These are phyloP conservation scores for Oostethus manadensis DNA, from an alignment of 2,113 vertebrate species.

Conservation along the genomic window DNA sequence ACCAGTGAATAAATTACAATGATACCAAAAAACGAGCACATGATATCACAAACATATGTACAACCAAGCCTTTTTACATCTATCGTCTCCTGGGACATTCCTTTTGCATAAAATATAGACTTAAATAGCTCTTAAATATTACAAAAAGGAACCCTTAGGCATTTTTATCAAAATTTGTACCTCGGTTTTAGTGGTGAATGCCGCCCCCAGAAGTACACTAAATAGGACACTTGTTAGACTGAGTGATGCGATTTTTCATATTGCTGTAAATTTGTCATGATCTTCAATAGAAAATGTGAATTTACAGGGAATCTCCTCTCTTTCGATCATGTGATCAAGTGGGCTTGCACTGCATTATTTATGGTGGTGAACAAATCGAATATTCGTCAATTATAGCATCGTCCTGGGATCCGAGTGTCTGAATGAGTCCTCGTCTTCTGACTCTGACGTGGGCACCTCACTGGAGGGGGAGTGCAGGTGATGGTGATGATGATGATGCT, in stretches of 20 bases:
- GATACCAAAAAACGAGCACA: slow-evolving; percentile 86
- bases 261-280: neutral
- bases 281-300: neutral
- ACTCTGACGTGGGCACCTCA: slow-evolving; percentile 82
- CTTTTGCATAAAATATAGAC: slow-evolving; percentile 81
- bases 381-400: slow-evolving; percentile 75
- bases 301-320: neutral
- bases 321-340: neutral
- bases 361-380: too few species aligned
- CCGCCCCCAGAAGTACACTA: neutral
- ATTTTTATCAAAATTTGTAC: neutral
- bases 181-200: neutral
- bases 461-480: slow-evolving; percentile 87
- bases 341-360: too few species aligned
- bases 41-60: slow-evolving; percentile 82
- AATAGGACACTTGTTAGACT: neutral
- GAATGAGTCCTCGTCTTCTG: slow-evolving; percentile 85
- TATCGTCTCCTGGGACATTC: slow-evolving; percentile 86
- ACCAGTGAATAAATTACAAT: slow-evolving; percentile 98
- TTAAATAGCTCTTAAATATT: slow-evolving; percentile 79
- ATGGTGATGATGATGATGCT: slow-evolving; percentile 46
- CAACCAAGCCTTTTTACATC: slow-evolving; percentile 79
- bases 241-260: neutral
- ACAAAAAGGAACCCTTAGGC: slow-evolving; percentile 69
- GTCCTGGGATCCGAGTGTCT: slow-evolving; percentile 83